Conservation (phyloP, 2,113 vertebrate genomes). For the Colius striatus region DNA sequence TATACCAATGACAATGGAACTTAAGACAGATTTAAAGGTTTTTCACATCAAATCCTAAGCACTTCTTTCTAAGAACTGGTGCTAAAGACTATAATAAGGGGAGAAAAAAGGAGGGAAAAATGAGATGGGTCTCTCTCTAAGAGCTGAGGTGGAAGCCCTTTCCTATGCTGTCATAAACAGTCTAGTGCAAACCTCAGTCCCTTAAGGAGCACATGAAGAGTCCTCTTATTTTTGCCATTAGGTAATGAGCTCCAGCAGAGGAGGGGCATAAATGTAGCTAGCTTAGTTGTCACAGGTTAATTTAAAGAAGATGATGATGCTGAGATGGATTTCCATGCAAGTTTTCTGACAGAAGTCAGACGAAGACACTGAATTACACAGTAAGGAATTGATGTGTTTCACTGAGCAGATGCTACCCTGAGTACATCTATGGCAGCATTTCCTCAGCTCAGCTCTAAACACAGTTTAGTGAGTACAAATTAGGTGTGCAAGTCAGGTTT, state of each 20-base stretch:
- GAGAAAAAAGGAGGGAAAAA: not conserved
- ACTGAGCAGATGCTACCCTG: not conserved
- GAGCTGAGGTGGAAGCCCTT: not conserved
- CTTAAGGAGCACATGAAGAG: rapidly evolving
- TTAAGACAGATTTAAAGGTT: not conserved
- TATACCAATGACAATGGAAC: not conserved
- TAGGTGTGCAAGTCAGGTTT: not conserved
- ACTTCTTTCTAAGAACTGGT: not conserved
- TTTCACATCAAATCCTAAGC: not conserved
- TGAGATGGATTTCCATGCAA: not conserved
- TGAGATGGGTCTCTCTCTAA: not conserved
- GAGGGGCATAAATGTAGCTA: not conserved
- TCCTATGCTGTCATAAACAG: not conserved
- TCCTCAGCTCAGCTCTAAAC: not conserved
- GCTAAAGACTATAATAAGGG: not conserved
- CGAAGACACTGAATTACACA: not conserved
- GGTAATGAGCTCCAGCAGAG: not conserved
- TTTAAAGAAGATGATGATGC: not conserved
- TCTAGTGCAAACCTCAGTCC: not conserved
- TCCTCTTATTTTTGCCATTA: not conserved
- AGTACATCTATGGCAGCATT: not conserved
- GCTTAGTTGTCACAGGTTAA: not conserved
- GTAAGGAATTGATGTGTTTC: not conserved
- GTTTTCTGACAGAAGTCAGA: not conserved
- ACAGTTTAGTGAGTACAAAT: not conserved